Conservation (phyloP, 2,888 invertebrate genomes). For the Brachycybe producta region DNA sequence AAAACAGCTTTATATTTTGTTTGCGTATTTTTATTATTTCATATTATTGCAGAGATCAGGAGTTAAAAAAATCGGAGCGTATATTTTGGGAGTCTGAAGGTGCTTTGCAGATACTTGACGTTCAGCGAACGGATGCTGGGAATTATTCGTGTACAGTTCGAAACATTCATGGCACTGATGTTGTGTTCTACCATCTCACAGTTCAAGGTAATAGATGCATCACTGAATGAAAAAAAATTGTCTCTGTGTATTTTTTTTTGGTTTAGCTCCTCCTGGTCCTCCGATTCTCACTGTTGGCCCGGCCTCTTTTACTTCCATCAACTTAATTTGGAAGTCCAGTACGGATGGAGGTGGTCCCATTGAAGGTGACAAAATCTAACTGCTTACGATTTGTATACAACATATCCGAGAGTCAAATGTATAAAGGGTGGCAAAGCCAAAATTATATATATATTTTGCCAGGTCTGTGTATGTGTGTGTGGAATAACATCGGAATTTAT, state of each 20-base stretch:
- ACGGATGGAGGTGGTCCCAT: slow-evolving; percentile 17
- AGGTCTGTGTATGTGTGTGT: too few relatives aligned
- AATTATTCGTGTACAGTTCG: slow-evolving; percentile 33
- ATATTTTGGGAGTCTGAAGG: slow-evolving; percentile 16
- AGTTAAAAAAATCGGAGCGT: slow-evolving; percentile 4
- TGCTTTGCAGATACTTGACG: slow-evolving; percentile 27
- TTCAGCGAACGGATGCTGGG: slow-evolving; percentile 31
- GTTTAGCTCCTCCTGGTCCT: slow-evolving; percentile 18
- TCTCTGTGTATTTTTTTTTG: too few relatives aligned
- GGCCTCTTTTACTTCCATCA: slow-evolving; percentile 15
- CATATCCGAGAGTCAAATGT: too few relatives aligned
- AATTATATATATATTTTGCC: too few relatives aligned
- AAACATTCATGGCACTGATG: slow-evolving; percentile 31
- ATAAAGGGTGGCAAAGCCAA: too few relatives aligned
- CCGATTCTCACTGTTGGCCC: slow-evolving; percentile 9
- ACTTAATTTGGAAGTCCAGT: slow-evolving; percentile 17
- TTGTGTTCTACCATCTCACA: slow-evolving; percentile 29
- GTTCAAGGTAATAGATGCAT: slow-evolving; percentile 31
- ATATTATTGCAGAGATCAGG: slow-evolving; percentile 13
- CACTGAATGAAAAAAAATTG: neutral
- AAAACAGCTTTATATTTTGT: neutral
- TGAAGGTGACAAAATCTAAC: slow-evolving; percentile 12
- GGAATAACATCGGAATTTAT: too few relatives aligned
- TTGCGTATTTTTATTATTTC: neutral
- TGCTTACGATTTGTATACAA: too few relatives aligned